phyloP scores from a whole-genome alignment of 2,888 invertebrate genomes.

The Leptinotarsa rubiginosa region DNA sequence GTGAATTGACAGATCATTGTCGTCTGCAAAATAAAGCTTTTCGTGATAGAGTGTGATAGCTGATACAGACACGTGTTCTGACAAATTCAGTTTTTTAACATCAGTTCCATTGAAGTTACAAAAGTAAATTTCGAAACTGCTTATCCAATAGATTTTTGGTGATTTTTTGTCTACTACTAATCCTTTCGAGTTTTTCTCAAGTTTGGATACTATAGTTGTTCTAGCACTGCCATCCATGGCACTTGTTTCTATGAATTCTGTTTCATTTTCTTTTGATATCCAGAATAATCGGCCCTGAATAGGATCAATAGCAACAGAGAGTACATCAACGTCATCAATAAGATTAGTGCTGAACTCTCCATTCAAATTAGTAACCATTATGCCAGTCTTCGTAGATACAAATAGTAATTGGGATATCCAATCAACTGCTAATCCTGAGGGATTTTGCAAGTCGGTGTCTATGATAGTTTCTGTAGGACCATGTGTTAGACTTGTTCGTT shows the following conservation, averaged over 20 bases:
- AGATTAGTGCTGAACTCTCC: slow-evolving; percentile 75
- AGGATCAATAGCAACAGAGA: slow-evolving; percentile 80
- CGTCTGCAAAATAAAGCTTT: slow-evolving; percentile 77
- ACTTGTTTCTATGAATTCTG: slow-evolving; percentile 69
- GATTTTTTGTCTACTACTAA: slow-evolving; percentile 58
- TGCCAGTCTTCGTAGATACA: slow-evolving; percentile 74
- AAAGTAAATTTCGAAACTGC: slow-evolving; percentile 71
- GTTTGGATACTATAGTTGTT: slow-evolving; percentile 54
- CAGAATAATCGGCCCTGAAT: slow-evolving; percentile 70
- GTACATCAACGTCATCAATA: slow-evolving; percentile 67
- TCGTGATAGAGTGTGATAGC: slow-evolving; percentile 77
- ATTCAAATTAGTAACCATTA: slow-evolving; percentile 77
- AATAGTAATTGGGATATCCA: slow-evolving; percentile 84
- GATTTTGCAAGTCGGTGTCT: slow-evolving; percentile 75
- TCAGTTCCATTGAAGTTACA: slow-evolving; percentile 56
- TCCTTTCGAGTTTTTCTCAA: slow-evolving; percentile 59
- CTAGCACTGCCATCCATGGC: slow-evolving; percentile 75
- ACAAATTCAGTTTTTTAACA: slow-evolving; percentile 57
- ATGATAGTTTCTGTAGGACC: slow-evolving; percentile 79
- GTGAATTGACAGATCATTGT: slow-evolving; percentile 74
- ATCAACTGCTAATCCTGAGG: slow-evolving; percentile 83
- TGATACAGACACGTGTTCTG: slow-evolving; percentile 68
- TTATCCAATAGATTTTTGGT: slow-evolving; percentile 77
- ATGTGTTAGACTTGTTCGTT: slow-evolving; percentile 75
- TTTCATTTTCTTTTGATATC: slow-evolving; percentile 59